phyloP scores from a whole-genome alignment of 2,888 invertebrate genomes.

The Andrena camellia region DNA sequence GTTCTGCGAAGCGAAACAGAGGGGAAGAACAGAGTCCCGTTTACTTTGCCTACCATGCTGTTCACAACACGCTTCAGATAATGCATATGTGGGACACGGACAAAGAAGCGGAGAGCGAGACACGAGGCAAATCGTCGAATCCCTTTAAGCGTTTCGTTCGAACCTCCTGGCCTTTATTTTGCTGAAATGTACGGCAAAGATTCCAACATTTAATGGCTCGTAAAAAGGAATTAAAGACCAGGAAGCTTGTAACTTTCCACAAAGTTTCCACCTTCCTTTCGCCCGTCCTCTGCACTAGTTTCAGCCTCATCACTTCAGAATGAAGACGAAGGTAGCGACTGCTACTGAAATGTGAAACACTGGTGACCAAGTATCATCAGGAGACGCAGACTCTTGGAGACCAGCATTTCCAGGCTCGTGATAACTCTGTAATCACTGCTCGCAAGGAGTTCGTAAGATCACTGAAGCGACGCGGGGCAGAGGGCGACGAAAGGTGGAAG shows the following conservation, averaged over 20 bases:
- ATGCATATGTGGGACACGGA: conserved; percentile 62
- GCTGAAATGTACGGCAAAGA: background rate
- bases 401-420: background rate
- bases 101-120: conserved; percentile 54
- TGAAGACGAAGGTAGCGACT: too few species aligned
- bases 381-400: background rate
- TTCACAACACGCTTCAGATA: conserved; percentile 69
- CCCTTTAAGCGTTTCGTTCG: conserved; percentile 24
- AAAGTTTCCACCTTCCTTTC: conserved; percentile 18
- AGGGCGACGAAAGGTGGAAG: conserved; percentile 10
- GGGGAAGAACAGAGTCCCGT: conserved; percentile 51
- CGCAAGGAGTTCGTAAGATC: background rate
- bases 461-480: background rate
- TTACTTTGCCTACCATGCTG: conserved; percentile 76
- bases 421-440: background rate
- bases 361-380: too few species aligned
- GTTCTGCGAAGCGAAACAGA: conserved; percentile 64
- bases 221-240: conserved; percentile 11
- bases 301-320: too few species aligned
- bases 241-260: conserved; percentile 6
- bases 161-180: conserved; percentile 36
- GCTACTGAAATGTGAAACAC: too few species aligned
- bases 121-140: conserved; percentile 24
- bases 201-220: background rate
- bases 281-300: conserved; percentile 1